Evolutionary conservation across 2,797 vertebrate genomes (phyloP).

Genomic region (Phrynocephalus guinanensis): DNA sequence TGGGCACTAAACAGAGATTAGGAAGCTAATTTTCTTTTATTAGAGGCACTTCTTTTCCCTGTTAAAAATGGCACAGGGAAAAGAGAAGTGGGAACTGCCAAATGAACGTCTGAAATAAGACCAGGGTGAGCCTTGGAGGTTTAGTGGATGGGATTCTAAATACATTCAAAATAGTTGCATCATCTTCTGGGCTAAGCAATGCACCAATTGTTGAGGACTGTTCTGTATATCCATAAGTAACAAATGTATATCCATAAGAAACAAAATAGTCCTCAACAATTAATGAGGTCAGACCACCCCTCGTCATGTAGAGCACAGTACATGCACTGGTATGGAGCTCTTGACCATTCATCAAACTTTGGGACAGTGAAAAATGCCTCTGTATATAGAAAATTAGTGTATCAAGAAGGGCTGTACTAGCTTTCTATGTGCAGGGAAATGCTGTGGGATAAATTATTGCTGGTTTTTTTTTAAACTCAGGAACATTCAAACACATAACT

Average conservation of each 20-base stretch:
- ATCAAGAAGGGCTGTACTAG: background rate
- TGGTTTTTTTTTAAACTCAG: background rate
- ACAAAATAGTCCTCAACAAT: background rate
- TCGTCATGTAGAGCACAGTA: background rate
- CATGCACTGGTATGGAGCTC: background rate
- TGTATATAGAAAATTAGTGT: background rate
- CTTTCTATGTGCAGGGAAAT: background rate
- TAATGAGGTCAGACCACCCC: background rate
- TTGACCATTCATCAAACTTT: background rate
- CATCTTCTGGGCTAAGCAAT: background rate
- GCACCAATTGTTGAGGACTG: too few species aligned
- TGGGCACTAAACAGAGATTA: slow-evolving; percentile 6
- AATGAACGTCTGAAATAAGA: background rate
- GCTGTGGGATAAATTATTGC: background rate
- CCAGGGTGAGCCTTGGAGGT: background rate
- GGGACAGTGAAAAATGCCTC: background rate
- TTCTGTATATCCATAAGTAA: too few species aligned
- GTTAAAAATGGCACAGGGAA: slow-evolving; percentile 4
- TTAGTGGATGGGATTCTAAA: background rate
- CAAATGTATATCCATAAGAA: background rate
- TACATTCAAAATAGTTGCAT: background rate
- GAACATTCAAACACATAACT: background rate
- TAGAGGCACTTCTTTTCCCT: slow-evolving; percentile 3
- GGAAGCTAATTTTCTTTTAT: slow-evolving; percentile 29
- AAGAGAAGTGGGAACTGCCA: background rate